Conservation (phyloP, 2,113 vertebrate genomes). For the Eidolon helvum region DNA sequence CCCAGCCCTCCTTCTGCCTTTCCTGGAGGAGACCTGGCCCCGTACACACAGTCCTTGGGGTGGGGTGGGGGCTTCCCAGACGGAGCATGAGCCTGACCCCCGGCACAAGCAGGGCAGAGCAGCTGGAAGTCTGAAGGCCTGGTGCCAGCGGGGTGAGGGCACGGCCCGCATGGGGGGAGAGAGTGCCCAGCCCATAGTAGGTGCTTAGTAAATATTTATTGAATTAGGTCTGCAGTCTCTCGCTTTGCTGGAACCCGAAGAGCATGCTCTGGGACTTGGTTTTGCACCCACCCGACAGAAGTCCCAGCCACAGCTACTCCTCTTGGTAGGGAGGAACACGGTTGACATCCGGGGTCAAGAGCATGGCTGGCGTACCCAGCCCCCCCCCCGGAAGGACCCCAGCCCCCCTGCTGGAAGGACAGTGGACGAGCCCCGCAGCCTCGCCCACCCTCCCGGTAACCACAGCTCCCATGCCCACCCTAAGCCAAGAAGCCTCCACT, state of each 20-base stretch:
- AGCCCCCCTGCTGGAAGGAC: neutral
- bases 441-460: neutral
- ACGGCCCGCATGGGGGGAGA: conserved; percentile 30
- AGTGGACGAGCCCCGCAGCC: neutral
- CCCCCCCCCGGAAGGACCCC: too few relatives aligned
- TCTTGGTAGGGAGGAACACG: conserved; percentile 15
- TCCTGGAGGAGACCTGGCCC: neutral
- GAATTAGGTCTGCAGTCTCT: neutral
- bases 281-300: neutral
- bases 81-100: neutral
- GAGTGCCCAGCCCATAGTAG: neutral
- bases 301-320: neutral
- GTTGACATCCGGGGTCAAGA: neutral
- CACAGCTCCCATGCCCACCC: neutral
- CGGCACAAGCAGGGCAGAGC: conserved; percentile 64
- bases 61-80: neutral
- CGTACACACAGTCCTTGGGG: neutral
- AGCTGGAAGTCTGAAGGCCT: conserved; percentile 79
- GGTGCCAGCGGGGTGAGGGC: conserved; percentile 68
- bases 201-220: neutral
- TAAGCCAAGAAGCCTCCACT: neutral
- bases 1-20: neutral
- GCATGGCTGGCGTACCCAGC: neutral
- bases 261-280: neutral
- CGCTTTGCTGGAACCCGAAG: neutral